Base-by-base conservation (phyloP, 2,113 vertebrate genomes). In the Atrichornis clamosus region DNA sequence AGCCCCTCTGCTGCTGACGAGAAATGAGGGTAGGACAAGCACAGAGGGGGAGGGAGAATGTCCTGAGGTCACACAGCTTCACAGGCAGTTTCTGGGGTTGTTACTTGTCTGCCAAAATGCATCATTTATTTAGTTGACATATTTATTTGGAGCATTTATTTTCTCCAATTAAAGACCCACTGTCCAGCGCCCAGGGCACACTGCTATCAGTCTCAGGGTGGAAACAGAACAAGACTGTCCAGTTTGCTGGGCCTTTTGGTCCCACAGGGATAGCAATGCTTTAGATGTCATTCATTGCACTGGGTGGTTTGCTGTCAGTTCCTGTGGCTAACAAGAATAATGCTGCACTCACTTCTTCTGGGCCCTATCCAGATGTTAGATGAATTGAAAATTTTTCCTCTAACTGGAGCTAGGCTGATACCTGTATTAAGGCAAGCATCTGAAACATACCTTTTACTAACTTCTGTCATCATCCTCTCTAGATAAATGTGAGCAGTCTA, bases 101-200 rank as follows among this genome's bases (percentile, higher is more conserved):
- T 86, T 95, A 91, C 94, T 94, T 73, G 85, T 93, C 88, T 88
- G 74, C 64, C 89, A 82, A 96, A 95, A 92, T 70, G 65, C 11
- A 3, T 91, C 91, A 95, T 96, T 97, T 96, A 92, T 96, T 96
- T 96, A 92, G 94, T 93, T 96, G 96, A 97, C 95, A 95, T 93
- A 95, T 96, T 97, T 97, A 95, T 97, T 97, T 96, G 91, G 64
- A 89, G 81, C 94, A 96, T 96, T 96, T 97, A 89, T 97, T 97
- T 97, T 95, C 93, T 90, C 84, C 95, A 97, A 95, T 97, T 96
- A 97, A 97, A 96, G 89, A 74, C 84, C 64, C 73, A 55, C 83
- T 90, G 91, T 92, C 86, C 93, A 89, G 77, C 0, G 95, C 95
- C 96, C 91, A 89, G 83, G 95, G 94, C 96, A 30, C 67, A 84